Conservation (phyloP, 2,113 vertebrate species). For the Mirounga angustirostris region DNA sequence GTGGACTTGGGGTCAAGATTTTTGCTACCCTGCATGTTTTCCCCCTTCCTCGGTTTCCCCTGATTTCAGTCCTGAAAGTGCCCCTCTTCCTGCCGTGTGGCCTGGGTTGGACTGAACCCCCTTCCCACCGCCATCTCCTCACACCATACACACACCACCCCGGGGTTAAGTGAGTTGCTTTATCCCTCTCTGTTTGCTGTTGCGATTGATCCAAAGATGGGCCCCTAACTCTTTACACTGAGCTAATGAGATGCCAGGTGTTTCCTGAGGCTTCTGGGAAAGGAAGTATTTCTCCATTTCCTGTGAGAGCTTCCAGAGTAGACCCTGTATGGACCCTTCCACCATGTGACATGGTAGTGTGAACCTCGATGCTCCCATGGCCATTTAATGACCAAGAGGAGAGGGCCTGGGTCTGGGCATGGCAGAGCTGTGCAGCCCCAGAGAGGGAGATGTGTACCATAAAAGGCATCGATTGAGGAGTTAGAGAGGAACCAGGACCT, state of each 20-base stretch:
- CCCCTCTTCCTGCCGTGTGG: rapidly evolving
- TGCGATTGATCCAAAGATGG: background rate
- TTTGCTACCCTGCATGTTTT: rapidly evolving
- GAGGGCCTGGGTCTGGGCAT: background rate
- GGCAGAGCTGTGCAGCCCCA: background rate
- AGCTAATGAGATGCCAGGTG: background rate
- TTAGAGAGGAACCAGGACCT: background rate
- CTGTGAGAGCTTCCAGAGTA: too few species aligned
- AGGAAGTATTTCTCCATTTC: background rate
- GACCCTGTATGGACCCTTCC: rapidly evolving
- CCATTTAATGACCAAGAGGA: background rate
- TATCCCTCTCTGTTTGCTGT: too few species aligned
- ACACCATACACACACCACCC: background rate
- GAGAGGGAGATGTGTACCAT: rapidly evolving
- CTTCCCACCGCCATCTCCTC: rapidly evolving
- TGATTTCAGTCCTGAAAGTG: background rate
- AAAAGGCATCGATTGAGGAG: background rate
- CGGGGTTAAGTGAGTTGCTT: rapidly evolving
- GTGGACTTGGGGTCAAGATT: background rate
- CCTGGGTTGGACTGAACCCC: rapidly evolving
- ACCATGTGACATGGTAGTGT: rapidly evolving
- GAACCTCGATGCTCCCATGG: background rate
- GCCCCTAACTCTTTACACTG: background rate
- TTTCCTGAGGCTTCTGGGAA: background rate
- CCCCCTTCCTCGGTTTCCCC: background rate